Base-by-base conservation (phyloP, 2,888 invertebrate species). In the Chironomus tentans region DNA sequence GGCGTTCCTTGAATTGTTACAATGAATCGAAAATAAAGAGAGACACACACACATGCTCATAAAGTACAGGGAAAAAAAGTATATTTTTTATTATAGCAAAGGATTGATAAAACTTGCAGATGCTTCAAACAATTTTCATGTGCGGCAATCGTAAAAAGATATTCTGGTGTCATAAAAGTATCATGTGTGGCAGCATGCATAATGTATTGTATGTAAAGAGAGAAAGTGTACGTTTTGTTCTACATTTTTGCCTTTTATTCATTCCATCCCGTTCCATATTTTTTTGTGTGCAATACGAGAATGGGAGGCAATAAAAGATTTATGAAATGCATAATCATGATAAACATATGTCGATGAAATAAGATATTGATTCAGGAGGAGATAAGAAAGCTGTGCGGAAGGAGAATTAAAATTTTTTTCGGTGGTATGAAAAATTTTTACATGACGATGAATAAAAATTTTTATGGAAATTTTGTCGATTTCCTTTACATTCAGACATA, bases 41-140 rank as follows among this genome's bases (percentile, higher is more conserved):
- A 38, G 4, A 56, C 18, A 56, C 56, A 56, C 56, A 18, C 56
- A 18, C 6, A 18, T 7, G 56, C 15, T 56, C 18, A 15, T 18
- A 56, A 38, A 38, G 38, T 38, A 38, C 38, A 38, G 3, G 6
- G 5, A 2, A 28, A 28, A 28, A 28, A 6, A 38, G 5, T 24
- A n/a, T 18, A 4, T 22, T 48, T 71, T 71, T 71, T 61, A 61
- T 38, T 46, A 72, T 50, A 21, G 38, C 61, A 72, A 72, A 72
- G 72, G 72, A 72, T 72, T 72, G 72, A 61, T 72, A 62, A 72
- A 72, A 72, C 28, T 72, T 72, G 48, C 71, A 72, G 72, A 62
- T 38, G 62, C 46, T 70, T 50, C 70, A 22, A 38, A 38, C 50
- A 70, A 50, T 56, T 56, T 56, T 56, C 15, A 38, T 62, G 38